Base-by-base conservation (phyloP, 2,113 vertebrate genomes). In the Phycodurus eques region DNA sequence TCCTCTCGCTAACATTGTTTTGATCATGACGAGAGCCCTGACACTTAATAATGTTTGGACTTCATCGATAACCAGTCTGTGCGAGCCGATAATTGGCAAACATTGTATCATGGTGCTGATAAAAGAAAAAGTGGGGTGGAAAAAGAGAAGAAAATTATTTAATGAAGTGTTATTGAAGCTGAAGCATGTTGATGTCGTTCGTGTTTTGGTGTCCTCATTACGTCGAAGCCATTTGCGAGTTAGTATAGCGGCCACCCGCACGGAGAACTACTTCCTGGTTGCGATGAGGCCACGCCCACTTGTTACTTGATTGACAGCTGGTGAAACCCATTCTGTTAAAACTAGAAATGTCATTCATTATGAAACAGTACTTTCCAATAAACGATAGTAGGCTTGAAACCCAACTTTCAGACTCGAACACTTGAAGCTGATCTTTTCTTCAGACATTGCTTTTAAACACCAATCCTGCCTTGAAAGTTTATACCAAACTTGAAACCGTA, bases 191-290 rank as follows among this genome's bases (percentile, higher is more conserved):
- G 83, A 87, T 53, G 67, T 83, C 77, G 20, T n/a, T 54, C 8
- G 80, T 68, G 81, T 73, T 76, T 73, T 71, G 8, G 59, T 87
- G 85, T 80, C 85, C 79, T 77, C 83, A 79, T 85, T 87, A 85
- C 69, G 79, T 85, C 85, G 76, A 70, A 70, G 77, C 22, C 2
- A 66, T 74, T 81, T 20, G 17, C 75, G 66, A 11, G 20, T 74
- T 76, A 53, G 71, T 72, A 67, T 54, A 1, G 68, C n/a, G 63
- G 83, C 82, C 31, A n/a, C 62, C 9, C 14, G 35, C 35, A 39
- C 6, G 9, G 0, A 69, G 20, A 56, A 22, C 53, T 10, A 56
- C 80, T 84, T 80, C 75, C 73, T 73, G 76, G 71, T 71, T 14
- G 6, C 15, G 2, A 17, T 61, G 31, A 17, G 7, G 59, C 15